Evolutionary conservation across 2,113 vertebrate species (phyloP), one percentile per base, ranked within the genome.

Genomic region (Castor canadensis): DNA sequence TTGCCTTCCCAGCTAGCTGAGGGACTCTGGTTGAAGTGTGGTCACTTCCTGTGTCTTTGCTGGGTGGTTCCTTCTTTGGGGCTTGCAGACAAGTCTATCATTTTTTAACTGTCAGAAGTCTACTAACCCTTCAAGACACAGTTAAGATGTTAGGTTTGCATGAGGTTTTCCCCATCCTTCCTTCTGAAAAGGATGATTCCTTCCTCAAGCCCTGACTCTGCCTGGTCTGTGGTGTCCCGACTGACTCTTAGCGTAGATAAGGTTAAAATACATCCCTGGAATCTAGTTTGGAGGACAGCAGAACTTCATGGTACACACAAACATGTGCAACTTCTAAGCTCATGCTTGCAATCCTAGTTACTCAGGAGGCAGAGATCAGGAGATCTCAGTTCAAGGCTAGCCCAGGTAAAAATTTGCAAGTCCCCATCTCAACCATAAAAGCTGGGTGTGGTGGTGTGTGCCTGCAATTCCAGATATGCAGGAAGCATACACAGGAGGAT

Each of bases 71-170:
- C 15, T 30, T 72, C 28, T 56, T 64, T 10, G 43, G 32, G 10
- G 17, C 7, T 30, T n/a, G n/a, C 45, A 30, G 35, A 24, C 1
- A 15, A 1, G 1, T 49, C n/a, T 49, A 0, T 0, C 12, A 16
- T 9, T 32, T 52, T 71, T 58, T 32, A 22, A 17, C 93, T 58
- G 35, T 67, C 40, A 56, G 64, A 56, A 58, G 77, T 58, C 49
- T n/a, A 67, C 12, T 4, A 28, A 22, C 22, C 49, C n/a, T 66
- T 54, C 80, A 40, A 72, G 47, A 0, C 10, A 71, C 52, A 20
- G 38, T 19, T 19, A 45, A 79, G 38, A 86, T 10, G 22, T 52
- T 47, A 5, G 6, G 3, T n/a, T 20, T 76, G 1, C 13, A 9
- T 40, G 73, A 49, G 47, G 9, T 11, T 56, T 82, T 45, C 10